phyloP scores from a whole-genome alignment of 2,888 invertebrate species.

The Slavum lentiscoides region DNA sequence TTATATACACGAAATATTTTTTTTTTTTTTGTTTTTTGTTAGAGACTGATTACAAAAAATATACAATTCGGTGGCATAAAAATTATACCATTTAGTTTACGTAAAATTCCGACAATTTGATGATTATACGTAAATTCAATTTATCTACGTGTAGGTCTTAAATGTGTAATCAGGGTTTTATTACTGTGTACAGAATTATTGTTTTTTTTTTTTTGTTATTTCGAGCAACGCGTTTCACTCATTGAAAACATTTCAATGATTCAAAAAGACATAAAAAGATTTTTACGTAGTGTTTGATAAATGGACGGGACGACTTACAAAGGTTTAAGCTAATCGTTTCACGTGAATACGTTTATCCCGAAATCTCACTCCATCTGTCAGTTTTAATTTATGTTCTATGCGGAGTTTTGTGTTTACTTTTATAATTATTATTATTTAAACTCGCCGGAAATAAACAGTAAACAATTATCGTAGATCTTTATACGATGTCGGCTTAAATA shows the following conservation, averaged over 20 bases:
- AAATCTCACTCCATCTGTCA: constrained; percentile 36
- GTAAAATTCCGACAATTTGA: too few species aligned
- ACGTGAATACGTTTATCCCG: constrained; percentile 26
- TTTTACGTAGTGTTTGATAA: constrained; percentile 16
- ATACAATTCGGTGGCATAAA: too few species aligned
- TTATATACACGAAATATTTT: too few species aligned
- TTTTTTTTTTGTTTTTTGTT: too few species aligned
- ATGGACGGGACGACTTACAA: constrained; percentile 15
- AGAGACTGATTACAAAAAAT: too few species aligned
- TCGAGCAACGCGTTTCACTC: not conserved
- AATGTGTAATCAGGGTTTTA: not conserved
- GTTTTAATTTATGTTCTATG: constrained; percentile 22
- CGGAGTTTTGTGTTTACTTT: not conserved
- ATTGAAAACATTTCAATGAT: not conserved
- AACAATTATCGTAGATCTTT: not conserved
- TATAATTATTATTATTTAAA: constrained; percentile 9
- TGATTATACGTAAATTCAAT: too few species aligned
- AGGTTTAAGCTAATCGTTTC: constrained; percentile 42
- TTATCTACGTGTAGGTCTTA: too few species aligned
- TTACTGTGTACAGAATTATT: not conserved
- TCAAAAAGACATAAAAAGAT: constrained; percentile 19
- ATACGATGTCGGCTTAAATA: too few species aligned
- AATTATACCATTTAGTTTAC: too few species aligned
- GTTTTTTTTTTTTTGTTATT: too few species aligned
- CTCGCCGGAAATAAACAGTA: not conserved